Evolutionary conservation across 2,113 vertebrate genomes (phyloP).

Genomic region (Hiodon alosoides): DNA sequence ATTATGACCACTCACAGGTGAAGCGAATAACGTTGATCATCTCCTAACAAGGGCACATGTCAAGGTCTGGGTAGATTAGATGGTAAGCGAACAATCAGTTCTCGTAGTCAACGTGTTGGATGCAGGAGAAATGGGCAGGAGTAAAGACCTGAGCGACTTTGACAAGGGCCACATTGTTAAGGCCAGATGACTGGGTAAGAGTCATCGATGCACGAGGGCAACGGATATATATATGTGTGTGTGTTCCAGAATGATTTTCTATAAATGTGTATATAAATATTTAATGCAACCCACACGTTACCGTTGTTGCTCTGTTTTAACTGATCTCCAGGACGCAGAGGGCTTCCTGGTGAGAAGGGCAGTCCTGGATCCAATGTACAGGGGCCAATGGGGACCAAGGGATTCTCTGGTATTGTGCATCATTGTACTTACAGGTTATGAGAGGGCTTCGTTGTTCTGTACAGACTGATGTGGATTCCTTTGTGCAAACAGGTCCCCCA

Average conservation of each 20-base stretch:
- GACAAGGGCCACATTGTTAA: too few relatives aligned
- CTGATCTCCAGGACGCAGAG: constrained; percentile 49
- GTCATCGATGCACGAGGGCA: background rate
- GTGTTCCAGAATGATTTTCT: background rate
- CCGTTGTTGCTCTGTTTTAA: too few relatives aligned
- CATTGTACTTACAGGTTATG: background rate
- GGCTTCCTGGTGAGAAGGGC: constrained; percentile 52
- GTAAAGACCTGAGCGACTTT: too few relatives aligned
- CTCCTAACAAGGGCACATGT: too few relatives aligned
- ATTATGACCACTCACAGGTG: too few relatives aligned
- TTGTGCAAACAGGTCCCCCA: constrained; percentile 56
- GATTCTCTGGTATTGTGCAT: constrained; percentile 55
- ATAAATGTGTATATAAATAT: too few relatives aligned
- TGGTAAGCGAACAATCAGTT: too few relatives aligned
- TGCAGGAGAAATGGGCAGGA: too few relatives aligned
- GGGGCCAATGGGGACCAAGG: constrained; percentile 56
- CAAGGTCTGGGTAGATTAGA: too few relatives aligned
- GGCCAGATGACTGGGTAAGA: background rate
- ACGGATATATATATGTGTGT: background rate
- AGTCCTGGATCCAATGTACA: constrained; percentile 50
- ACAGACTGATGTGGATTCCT: background rate
- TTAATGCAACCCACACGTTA: too few relatives aligned
- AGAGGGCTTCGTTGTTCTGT: background rate
- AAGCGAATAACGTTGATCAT: too few relatives aligned
- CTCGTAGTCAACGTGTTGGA: too few relatives aligned